These are phyloP conservation scores for Pseudomyrmex gracilis DNA, from an alignment of 1,140 invertebrate species.

Conservation along the genomic window DNA sequence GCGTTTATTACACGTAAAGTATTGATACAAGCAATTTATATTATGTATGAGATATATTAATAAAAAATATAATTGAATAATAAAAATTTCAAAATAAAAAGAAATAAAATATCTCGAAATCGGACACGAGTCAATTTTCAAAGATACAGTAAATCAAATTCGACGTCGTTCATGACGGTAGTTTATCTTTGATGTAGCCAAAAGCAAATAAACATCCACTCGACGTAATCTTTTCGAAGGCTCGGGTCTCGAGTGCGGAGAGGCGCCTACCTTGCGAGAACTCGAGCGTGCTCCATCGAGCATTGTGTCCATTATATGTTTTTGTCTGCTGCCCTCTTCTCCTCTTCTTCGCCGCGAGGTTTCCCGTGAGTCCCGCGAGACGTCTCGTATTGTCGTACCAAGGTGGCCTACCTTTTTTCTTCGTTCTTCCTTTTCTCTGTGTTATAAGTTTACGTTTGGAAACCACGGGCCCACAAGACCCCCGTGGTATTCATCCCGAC, in stretches of 20 bases:
- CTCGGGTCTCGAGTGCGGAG: constrained; percentile 67
- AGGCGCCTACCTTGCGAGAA: constrained; percentile 70
- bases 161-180: constrained; percentile 24
- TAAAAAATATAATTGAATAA: neutral
- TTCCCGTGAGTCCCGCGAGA: constrained; percentile 68
- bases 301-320: constrained; percentile 75
- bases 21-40: no score
- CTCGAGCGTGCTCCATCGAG: constrained; percentile 67
- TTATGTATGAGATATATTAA: neutral
- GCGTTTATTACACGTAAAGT: neutral
- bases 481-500: constrained; percentile 66
- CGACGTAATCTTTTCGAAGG: constrained; percentile 75
- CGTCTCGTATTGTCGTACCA: constrained; percentile 70
- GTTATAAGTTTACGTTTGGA: constrained; percentile 75
- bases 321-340: constrained; percentile 51
- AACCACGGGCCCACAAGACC: constrained; percentile 65
- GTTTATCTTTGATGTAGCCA: constrained; percentile 31
- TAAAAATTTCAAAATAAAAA: neutral
- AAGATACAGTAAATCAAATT: constrained; percentile 17
- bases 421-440: constrained; percentile 48
- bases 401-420: constrained; percentile 27
- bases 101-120: neutral
- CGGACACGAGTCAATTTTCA: neutral
- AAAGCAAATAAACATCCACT: constrained; percentile 75
- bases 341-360: constrained; percentile 42